Evolutionary conservation across 2,888 invertebrate species (phyloP), one percentile per base, ranked within the genome.

Genomic region (Sphaerophoria taeniata): DNA sequence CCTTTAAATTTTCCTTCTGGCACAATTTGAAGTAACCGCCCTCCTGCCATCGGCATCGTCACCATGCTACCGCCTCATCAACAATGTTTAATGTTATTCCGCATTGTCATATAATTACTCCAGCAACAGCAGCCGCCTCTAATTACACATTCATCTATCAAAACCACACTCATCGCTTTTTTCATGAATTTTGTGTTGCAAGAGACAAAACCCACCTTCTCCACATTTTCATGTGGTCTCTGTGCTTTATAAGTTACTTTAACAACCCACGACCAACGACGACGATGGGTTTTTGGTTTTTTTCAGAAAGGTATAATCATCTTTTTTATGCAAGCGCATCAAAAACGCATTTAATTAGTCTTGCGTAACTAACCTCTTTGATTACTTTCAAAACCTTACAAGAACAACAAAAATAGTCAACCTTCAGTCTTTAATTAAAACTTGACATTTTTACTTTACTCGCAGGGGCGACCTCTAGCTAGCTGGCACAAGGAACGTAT

Each of bases 311-410:
- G 65, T 60, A 24, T 24, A 71, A 61, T 74, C 65, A 79, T 71
- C 70, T 45, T 6, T 43, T 43, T 34, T 55, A 72, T 84, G 72
- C 60, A 58, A 76, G 39, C 73, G 69, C 71, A 81, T 85, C 70
- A 81, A 73, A 81, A 85, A 81, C 63, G 81, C 85, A 85, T 81
- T 85, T 63, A 69, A 70, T 72, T 69, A 63, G 47, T 63, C 45
- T 82, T 77, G 43, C 72, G 72, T 69, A 72, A 82, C 61, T 11
- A 7, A 43, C 9, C 43, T 9, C 9, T 43, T 43, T 43, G 12
- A 5, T 43, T 9, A 9, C 11, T 43, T 43, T 43, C 43, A 12
- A 11, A 43, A 24, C 24, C 24, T 24, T 43, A 43, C 7, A 9
- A 11, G 11, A 11, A 43, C 9, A 43, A 4, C 12, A 11, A 11